Evolutionary conservation across 2,888 invertebrate genomes (phyloP), one percentile per base, ranked within the genome.

Genomic region (Drosophila fungiperda): DNA sequence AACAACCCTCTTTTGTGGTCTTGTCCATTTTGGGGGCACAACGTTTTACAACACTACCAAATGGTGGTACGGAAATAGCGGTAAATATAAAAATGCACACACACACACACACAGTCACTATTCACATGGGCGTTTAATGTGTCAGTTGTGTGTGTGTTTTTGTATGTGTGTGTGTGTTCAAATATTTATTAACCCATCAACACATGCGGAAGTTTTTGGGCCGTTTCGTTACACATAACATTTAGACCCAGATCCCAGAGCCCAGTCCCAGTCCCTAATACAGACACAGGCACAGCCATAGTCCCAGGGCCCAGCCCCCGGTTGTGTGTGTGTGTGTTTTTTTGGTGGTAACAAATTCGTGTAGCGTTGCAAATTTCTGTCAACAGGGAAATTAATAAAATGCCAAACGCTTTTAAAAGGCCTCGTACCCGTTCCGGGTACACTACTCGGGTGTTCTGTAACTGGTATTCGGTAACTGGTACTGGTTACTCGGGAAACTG

Each of bases 151-250:
- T 64, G 70, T 79, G 79, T 80, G 90, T 72, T 91, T 29, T 6
- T 6, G 29, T 29, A 29, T 29, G 61, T 64, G 26, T 62, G 33
- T 67, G 70, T 79, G 79, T 80, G 90, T 72, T 91, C 82, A 91
- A 91, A 91, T 92, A 91, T 91, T 91, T 92, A 91, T 91, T 91
- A 92, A 91, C 90, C 90, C 92, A 92, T 92, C 91, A 92, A 78
- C 90, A 86, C 87, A 90, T 88, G 89, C 90, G 87, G 87, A 85
- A 85, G 87, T 87, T 90, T 90, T 89, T 75, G 65, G 75, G 81
- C 90, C 89, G 77, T 89, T 89, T 85, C 87, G 84, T 81, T 89
- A 73, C 82, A 71, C 74, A 74, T 78, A 60, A 68, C 66, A 83
- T 83, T 66, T 52, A 81, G 52, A 63, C 60, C 59, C 64, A 53